Percentiles rank a stretch among this genome's conserved stretches.
Evolutionary conservation across 2,888 invertebrate genomes (phyloP).

Genomic region (Calameuta filiformis): DNA sequence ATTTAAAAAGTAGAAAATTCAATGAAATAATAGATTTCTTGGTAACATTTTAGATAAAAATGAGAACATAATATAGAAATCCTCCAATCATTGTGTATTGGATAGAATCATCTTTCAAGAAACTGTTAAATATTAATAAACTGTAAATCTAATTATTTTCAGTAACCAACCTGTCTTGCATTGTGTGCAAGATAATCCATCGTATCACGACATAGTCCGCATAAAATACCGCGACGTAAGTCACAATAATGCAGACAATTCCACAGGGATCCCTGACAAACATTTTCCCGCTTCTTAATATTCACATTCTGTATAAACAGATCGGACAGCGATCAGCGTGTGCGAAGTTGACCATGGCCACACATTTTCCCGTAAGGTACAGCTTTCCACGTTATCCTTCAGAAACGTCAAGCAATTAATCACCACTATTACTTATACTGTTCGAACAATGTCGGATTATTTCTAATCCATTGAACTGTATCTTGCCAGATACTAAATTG

Average conservation of each 20-base stretch:
- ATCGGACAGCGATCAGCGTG: neutral
- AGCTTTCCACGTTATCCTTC: too few relatives aligned
- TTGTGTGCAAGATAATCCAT: constrained; percentile 85
- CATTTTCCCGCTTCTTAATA: constrained; percentile 64
- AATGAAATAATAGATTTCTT: too few relatives aligned
- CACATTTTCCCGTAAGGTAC: too few relatives aligned
- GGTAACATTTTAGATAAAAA: neutral
- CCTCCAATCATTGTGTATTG: neutral
- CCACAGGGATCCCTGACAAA: constrained; percentile 88
- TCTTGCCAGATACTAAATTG: too few relatives aligned
- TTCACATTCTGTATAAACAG: constrained; percentile 18
- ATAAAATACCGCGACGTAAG: constrained; percentile 84
- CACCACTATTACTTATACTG: too few relatives aligned
- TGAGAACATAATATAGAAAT: neutral
- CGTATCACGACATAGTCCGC: constrained; percentile 88
- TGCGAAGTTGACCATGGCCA: too few relatives aligned
- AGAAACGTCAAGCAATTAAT: too few relatives aligned
- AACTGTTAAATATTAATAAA: constrained; percentile 6
- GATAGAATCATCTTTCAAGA: neutral
- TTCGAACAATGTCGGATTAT: too few relatives aligned
- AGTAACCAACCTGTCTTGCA: constrained; percentile 78
- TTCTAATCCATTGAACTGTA: too few relatives aligned
- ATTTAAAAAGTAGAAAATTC: too few relatives aligned
- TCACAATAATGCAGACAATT: constrained; percentile 81
- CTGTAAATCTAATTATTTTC: neutral